phyloP scores from a whole-genome alignment of 1,140 invertebrate genomes.

The Mizuhopecten yessoensis region DNA sequence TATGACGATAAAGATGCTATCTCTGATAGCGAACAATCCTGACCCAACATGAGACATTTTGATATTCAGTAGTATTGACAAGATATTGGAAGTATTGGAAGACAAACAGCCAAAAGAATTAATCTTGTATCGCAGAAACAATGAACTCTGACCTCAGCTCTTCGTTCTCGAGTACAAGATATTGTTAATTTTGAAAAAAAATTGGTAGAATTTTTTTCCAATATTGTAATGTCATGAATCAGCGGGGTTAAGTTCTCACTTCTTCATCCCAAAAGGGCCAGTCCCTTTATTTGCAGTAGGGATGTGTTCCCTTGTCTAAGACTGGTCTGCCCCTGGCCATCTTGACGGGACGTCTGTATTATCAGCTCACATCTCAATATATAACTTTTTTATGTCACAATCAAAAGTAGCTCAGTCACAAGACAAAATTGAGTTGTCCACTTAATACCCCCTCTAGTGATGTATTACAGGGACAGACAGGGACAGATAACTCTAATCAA shows the following conservation, averaged over 20 bases:
- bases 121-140: not conserved
- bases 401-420: not conserved
- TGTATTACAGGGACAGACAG: not conserved
- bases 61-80: not conserved
- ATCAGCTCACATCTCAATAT: too few species aligned
- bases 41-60: not conserved
- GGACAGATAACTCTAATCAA: slow-evolving; percentile 4
- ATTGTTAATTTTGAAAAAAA: too few species aligned
- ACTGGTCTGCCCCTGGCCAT: too few species aligned
- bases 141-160: not conserved
- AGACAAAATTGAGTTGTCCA: not conserved
- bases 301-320: too few species aligned
- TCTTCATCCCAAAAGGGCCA: not conserved
- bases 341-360: too few species aligned
- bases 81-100: not conserved
- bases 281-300: too few species aligned
- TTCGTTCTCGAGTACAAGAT: too few species aligned
- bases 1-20: not conserved
- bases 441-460: not conserved
- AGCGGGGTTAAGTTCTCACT: too few species aligned
- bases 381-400: too few species aligned
- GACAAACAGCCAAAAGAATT: not conserved
- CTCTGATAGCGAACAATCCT: not conserved
- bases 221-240: too few species aligned
- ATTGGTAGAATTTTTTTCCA: too few species aligned